Base-by-base conservation (phyloP, 2,113 vertebrate genomes). In the Pygathrix nemaeus region DNA sequence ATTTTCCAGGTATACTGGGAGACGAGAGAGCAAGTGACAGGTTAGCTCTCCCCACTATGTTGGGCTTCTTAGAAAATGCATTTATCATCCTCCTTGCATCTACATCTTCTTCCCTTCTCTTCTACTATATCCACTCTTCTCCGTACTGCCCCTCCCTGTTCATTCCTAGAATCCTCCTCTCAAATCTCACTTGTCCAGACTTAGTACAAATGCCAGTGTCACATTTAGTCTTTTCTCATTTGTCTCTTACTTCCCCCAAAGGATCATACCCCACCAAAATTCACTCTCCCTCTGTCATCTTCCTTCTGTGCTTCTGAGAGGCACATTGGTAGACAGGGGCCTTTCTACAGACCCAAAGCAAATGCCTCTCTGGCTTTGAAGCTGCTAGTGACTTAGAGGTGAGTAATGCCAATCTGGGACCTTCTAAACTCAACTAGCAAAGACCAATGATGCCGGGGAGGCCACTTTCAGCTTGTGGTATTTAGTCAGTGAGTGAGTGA, bases 401-500 rank as follows among this genome's bases (percentile, higher is more conserved):
- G 7, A 94, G 68, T 35, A 82, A 66, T 83, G 68, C 45, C 95
- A 90, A 87, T 40, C 82, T n/a, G 32, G 50, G 82, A 83, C 66
- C 84, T 95, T 84, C 72, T 94, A 82, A 76, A 93, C 84, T 87
- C 66, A 93, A 90, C 90, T n/a, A 81, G 76, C n/a, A 90, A 96
- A 97, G 88, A 95, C 92, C 93, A 90, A 35, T 6, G 81, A 90
- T 92, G 64, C 90, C 92, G 96, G 88, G 43, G 94, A 97, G 97
- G 94, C 88, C 73, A 92, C 73, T 90, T 97, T 78, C 78, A 86
- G 78, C n/a, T 75, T 91, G 80, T 79, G 84, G 75, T 76, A 96
- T 98, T 98, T 97, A 97, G 59, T 83, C 80, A 80, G 57, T 87
- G 87, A 91, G 79, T 93, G 61, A 97, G 81, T 97, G 72, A 82